A percentile compares a stretch with the other conserved stretches of the same genome.
Evolutionary conservation across 2,113 vertebrate genomes (phyloP).

Genomic region (Lycaon pictus): DNA sequence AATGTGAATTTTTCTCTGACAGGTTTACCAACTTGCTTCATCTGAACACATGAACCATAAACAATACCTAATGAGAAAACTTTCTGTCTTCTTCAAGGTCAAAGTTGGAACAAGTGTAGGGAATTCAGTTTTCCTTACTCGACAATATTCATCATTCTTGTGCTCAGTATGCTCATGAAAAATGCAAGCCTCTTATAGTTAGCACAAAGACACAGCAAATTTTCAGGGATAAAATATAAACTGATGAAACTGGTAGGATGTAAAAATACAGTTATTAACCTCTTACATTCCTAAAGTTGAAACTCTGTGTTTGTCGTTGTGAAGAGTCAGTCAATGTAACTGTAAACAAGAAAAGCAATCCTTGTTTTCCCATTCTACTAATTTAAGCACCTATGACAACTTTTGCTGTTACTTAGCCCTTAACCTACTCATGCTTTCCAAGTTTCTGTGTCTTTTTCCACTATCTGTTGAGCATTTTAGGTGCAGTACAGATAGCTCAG

Average conservation of each 20-base stretch:
- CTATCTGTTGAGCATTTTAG: background rate
- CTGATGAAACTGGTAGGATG: background rate
- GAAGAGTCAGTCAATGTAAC: background rate
- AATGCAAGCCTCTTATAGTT: background rate
- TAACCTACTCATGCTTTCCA: background rate
- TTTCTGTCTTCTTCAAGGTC: constrained; percentile 55
- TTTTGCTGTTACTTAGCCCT: background rate
- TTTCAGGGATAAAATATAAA: background rate
- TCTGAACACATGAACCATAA: constrained; percentile 60
- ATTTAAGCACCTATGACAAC: background rate
- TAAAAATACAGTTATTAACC: background rate
- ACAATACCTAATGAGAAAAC: constrained; percentile 46
- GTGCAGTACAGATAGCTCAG: background rate
- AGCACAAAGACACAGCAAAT: background rate
- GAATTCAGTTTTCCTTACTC: constrained; percentile 29
- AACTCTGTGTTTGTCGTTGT: background rate
- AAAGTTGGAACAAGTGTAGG: constrained; percentile 10
- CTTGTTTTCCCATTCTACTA: background rate
- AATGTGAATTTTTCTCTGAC: constrained; percentile 68
- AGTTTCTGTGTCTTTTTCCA: background rate
- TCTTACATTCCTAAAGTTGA: background rate
- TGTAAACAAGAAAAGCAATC: background rate
- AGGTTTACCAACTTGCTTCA: constrained; percentile 61
- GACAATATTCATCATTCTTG: background rate
- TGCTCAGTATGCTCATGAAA: background rate